Evolutionary conservation across 2,888 invertebrate genomes (phyloP).

Genomic region (Apamea crenata): DNA sequence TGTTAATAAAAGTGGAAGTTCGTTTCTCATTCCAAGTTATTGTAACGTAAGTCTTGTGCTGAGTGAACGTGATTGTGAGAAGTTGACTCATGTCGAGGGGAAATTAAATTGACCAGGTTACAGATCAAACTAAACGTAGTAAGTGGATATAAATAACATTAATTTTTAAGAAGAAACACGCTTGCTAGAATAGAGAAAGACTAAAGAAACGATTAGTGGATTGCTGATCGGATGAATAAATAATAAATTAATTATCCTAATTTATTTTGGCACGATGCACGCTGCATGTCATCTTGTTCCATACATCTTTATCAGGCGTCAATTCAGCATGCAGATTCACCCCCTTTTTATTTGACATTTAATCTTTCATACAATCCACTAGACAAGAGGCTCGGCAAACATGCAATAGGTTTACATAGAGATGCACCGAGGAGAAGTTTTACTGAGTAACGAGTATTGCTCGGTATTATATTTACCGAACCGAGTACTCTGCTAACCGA

Average conservation of each 20-base stretch:
- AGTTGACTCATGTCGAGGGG: constrained; percentile 22
- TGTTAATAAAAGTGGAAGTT: constrained; percentile 54
- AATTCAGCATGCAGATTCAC: too few species aligned
- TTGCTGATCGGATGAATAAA: too few species aligned
- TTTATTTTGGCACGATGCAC: too few species aligned
- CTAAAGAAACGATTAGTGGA: not conserved
- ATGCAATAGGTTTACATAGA: not conserved
- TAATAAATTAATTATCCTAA: too few species aligned
- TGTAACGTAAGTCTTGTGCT: constrained; percentile 38
- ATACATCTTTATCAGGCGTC: too few species aligned
- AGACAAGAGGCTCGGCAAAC: not conserved
- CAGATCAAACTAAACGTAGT: constrained; percentile 4
- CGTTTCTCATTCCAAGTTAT: constrained; percentile 44
- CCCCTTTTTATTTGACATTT: too few species aligned
- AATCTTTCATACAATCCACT: too few species aligned
- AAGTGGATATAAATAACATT: constrained; percentile 14
- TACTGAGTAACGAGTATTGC: too few species aligned
- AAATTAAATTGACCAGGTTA: constrained; percentile 35
- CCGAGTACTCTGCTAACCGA: too few species aligned
- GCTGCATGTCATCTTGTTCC: too few species aligned
- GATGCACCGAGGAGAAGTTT: too few species aligned
- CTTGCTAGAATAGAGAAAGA: not conserved
- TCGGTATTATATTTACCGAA: too few species aligned
- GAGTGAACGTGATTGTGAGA: constrained; percentile 27
- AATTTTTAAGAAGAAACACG: not conserved